Evolutionary conservation across 2,888 invertebrate species (phyloP).

Genomic region (Seira sanloemensis): DNA sequence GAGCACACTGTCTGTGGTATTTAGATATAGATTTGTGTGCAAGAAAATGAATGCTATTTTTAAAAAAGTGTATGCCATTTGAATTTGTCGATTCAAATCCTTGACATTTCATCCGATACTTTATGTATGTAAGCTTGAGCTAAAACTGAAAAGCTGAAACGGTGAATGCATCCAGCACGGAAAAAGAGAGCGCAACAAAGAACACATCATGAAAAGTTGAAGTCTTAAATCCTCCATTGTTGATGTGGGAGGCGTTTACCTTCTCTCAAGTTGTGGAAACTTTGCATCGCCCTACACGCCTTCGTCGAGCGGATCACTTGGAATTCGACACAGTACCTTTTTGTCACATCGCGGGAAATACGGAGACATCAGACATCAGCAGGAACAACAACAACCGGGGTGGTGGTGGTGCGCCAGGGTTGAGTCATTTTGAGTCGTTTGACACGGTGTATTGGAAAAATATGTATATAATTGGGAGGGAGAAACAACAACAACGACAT

Average conservation of each 20-base stretch:
- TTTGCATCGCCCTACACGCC: constrained; percentile 69
- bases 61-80: too few species aligned
- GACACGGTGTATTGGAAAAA: too few species aligned
- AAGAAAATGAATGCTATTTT: too few species aligned
- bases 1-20: too few species aligned
- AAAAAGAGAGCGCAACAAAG: neutral
- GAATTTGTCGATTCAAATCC: too few species aligned
- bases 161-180: neutral
- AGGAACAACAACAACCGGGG: neutral
- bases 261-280: constrained; percentile 67
- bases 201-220: neutral
- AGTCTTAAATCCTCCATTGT: constrained; percentile 18
- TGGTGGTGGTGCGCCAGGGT: too few species aligned
- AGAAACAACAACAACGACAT: too few species aligned
- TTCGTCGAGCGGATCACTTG: constrained; percentile 70
- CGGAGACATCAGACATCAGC: neutral
- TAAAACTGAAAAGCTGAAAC: neutral
- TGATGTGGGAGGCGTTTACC: constrained; percentile 66
- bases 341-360: neutral
- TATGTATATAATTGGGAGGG: too few species aligned
- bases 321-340: constrained; percentile 72
- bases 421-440: too few species aligned
- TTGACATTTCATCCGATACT: too few species aligned
- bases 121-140: neutral
- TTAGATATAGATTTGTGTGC: too few species aligned